A percentile compares a stretch with the other conserved stretches of the same genome.
phyloP scores from a whole-genome alignment of 2,797 vertebrate species.

The Phoebastria nigripes region DNA sequence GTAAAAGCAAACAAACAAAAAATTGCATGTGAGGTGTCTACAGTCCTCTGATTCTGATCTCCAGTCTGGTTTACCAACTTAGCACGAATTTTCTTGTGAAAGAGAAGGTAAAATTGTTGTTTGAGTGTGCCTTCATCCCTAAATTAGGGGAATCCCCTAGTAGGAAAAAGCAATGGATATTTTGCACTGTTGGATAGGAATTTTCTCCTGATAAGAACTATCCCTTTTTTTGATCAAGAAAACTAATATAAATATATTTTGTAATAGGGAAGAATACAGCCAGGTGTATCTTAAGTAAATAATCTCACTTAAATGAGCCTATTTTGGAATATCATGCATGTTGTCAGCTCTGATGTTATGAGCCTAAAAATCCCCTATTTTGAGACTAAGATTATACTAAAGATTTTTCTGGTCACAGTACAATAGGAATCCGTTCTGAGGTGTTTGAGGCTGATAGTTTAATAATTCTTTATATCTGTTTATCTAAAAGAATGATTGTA shows the following conservation, averaged over 20 bases:
- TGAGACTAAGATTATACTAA: background rate
- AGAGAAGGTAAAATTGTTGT: background rate
- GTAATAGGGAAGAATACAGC: background rate
- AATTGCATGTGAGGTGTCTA: background rate
- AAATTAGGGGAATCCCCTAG: fast-evolving
- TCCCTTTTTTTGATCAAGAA: background rate
- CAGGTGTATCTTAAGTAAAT: background rate
- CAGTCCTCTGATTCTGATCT: background rate
- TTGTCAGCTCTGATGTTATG: background rate
- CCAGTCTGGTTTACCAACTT: background rate
- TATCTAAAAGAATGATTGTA: background rate
- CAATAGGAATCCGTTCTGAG: background rate
- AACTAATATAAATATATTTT: background rate
- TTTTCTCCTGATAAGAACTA: background rate
- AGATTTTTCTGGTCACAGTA: background rate
- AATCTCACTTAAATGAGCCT: background rate
- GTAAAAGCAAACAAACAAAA: background rate
- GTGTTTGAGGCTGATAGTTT: background rate
- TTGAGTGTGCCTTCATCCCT: background rate
- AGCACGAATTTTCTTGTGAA: background rate
- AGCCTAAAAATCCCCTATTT: background rate
- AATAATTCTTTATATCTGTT: background rate
- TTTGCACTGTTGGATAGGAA: background rate
- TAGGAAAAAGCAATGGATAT: background rate
- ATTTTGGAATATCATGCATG: background rate